Evolutionary conservation across 2,888 invertebrate genomes (phyloP).

Genomic region (Trachelus iudaicus): DNA sequence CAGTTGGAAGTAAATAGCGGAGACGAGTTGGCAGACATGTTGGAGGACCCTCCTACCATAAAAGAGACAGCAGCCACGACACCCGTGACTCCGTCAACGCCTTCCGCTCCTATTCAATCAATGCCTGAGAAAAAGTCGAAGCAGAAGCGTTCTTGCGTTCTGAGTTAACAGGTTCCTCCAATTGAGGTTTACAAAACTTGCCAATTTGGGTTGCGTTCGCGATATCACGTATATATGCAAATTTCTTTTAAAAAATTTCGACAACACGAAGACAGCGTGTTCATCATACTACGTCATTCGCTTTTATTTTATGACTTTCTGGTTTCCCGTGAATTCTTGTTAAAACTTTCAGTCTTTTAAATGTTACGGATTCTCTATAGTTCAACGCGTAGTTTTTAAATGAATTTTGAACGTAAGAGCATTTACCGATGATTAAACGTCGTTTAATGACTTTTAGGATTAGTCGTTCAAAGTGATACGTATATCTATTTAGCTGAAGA

Average conservation of each 20-base stretch:
- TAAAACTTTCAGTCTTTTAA: neutral
- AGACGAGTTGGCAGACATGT: constrained; percentile 62
- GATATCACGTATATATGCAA: constrained; percentile 14
- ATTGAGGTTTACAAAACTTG: constrained; percentile 20
- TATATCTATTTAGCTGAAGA: constrained; percentile 48
- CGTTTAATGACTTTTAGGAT: constrained; percentile 25
- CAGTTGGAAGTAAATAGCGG: constrained; percentile 64
- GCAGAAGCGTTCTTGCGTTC: constrained; percentile 60
- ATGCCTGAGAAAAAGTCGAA: constrained; percentile 59
- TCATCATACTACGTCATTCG: no score
- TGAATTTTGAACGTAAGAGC: neutral
- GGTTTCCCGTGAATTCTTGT: neutral
- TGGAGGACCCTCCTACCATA: constrained; percentile 61
- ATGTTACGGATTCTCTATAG: neutral
- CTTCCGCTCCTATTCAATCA: constrained; percentile 53
- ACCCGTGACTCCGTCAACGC: constrained; percentile 60
- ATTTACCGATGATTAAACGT: neutral
- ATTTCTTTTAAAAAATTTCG: no score
- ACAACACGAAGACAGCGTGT: no score
- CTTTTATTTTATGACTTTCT: constrained; percentile 35
- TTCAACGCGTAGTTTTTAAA: constrained; percentile 4
- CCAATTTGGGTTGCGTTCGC: constrained; percentile 34
- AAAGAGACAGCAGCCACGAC: constrained; percentile 58
- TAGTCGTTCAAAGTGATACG: constrained; percentile 53
- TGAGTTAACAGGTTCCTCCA: constrained; percentile 55